These are phyloP conservation scores for Syndactyla subalaris DNA, from an alignment of 2,797 vertebrate species.

Conservation along the genomic window DNA sequence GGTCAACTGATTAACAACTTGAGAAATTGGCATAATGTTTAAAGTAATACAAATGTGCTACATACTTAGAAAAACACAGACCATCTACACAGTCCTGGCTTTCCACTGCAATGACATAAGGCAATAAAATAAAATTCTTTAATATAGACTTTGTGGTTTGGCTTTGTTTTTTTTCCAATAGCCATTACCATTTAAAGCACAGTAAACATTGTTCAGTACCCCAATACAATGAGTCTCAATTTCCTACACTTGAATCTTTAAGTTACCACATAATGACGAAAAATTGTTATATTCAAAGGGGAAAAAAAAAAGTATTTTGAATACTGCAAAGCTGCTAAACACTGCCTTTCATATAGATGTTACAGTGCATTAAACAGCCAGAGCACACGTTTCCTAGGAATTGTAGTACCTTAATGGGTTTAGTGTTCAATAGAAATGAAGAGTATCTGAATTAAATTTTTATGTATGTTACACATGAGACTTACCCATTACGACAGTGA, in stretches of 20 bases:
- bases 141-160: not conserved
- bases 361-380: not conserved
- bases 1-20: not conserved
- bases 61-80: not conserved
- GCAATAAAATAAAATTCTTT: not conserved
- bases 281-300: not conserved
- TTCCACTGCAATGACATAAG: not conserved
- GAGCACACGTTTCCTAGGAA: not conserved
- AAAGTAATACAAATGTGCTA: not conserved
- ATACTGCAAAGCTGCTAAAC: not conserved
- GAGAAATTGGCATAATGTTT: not conserved
- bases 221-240: not conserved
- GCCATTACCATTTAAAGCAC: not conserved
- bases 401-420: not conserved
- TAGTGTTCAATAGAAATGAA: not conserved
- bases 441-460: not conserved
- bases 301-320: not conserved
- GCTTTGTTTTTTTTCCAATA: not conserved
- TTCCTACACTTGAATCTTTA: not conserved
- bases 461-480: not conserved
- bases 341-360: not conserved
- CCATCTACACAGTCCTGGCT: not conserved
- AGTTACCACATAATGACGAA: not conserved
- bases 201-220: not conserved
- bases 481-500: conserved; percentile 90